phyloP scores from a whole-genome alignment of 2,797 vertebrate genomes.

The Malacoraja senta region DNA sequence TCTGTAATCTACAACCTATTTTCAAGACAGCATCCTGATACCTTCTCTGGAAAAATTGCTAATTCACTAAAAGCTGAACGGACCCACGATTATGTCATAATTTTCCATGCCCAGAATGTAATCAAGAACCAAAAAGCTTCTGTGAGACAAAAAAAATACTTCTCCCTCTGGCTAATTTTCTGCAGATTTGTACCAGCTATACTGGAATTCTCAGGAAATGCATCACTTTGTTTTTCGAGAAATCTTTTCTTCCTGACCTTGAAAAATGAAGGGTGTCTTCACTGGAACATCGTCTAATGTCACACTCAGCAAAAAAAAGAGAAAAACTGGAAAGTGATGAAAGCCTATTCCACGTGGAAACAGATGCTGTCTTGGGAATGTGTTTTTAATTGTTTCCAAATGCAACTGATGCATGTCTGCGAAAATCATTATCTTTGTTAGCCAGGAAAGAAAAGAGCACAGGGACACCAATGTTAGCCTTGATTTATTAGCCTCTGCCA shows the following conservation, averaged over 20 bases:
- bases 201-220: neutral
- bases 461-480: neutral
- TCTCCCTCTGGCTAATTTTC: neutral
- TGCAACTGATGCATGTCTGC: constrained; percentile 21
- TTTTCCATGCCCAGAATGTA: neutral
- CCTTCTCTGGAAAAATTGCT: neutral
- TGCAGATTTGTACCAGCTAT: neutral
- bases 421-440: constrained; percentile 34
- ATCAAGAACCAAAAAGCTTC: neutral
- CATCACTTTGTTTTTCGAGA: neutral
- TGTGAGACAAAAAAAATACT: neutral
- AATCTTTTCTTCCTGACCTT: constrained; percentile 2
- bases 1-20: neutral
- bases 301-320: constrained; percentile 9
- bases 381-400: constrained; percentile 36
- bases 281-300: constrained; percentile 3
- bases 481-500: neutral
- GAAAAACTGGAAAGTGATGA: constrained; percentile 33
- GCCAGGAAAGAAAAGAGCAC: constrained; percentile 2
- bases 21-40: neutral
- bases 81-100: constrained; percentile 15
- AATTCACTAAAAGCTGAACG: neutral
- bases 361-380: constrained; percentile 15
- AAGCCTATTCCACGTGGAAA: constrained; percentile 23
- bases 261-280: neutral